A percentile compares a stretch with the other conserved stretches of the same genome.
Evolutionary conservation across 2,113 vertebrate species (phyloP).

Genomic region (Spermophilus dauricus): DNA sequence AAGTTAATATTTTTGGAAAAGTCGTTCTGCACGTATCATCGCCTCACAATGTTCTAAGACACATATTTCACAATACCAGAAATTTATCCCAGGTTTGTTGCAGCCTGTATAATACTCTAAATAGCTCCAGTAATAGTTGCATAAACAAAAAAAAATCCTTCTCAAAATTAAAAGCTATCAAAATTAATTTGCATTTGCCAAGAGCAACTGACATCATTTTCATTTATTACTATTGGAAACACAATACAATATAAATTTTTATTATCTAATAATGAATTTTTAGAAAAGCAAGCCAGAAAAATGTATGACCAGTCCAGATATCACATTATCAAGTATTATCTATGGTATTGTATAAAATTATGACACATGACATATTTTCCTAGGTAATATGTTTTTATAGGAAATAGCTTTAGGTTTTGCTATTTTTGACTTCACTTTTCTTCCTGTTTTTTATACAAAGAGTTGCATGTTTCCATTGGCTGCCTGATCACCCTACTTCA

Average conservation of each 20-base stretch:
- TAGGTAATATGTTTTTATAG: neutral
- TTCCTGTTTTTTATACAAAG: no score
- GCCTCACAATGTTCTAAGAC: neutral
- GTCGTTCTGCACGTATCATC: neutral
- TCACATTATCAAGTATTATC: neutral
- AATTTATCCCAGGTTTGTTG: neutral
- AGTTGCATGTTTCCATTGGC: no score
- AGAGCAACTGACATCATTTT: neutral
- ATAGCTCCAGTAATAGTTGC: neutral
- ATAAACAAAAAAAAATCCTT: neutral
- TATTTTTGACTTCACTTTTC: neutral
- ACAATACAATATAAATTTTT: neutral
- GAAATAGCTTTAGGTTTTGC: neutral
- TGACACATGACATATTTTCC: neutral
- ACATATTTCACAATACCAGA: neutral
- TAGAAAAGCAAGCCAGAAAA: neutral
- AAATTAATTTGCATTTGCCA: neutral
- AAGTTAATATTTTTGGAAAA: slow-evolving; percentile 20
- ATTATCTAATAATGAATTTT: neutral
- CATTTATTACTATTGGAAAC: neutral
- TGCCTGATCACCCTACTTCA: no score
- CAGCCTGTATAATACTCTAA: neutral
- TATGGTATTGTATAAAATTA: neutral
- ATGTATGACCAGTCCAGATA: neutral
- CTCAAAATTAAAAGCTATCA: neutral